These are phyloP conservation scores for Callocephalon fimbriatum DNA, from an alignment of 2,113 vertebrate genomes.

Conservation along the genomic window DNA sequence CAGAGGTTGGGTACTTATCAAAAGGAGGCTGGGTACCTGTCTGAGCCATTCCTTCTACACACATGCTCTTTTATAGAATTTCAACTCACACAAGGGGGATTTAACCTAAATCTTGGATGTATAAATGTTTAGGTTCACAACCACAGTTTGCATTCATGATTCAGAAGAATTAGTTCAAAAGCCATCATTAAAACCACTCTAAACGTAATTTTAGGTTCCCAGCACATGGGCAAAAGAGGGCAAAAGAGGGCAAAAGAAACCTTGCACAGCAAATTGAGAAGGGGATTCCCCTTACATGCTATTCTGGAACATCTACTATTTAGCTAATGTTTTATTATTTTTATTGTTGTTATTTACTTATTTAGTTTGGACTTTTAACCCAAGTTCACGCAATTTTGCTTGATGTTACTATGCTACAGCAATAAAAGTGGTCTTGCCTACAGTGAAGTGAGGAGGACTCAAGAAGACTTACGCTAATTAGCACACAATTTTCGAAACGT, in stretches of 20 bases:
- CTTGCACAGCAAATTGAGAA: background rate
- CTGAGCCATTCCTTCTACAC: background rate
- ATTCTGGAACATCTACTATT: background rate
- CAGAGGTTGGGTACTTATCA: background rate
- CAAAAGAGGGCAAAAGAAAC: background rate
- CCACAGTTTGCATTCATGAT: background rate
- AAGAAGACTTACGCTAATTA: background rate
- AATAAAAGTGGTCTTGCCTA: background rate
- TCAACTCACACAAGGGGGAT: background rate
- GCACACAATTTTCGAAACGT: background rate
- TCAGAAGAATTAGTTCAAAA: background rate
- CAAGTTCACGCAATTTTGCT: background rate
- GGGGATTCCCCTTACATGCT: background rate
- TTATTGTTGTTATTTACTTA: background rate
- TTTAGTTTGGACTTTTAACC: background rate
- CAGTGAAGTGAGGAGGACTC: background rate
- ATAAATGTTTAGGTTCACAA: background rate
- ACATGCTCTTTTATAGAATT: background rate
- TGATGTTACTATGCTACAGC: background rate
- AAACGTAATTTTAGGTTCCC: background rate
- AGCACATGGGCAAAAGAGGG: background rate
- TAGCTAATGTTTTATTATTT: background rate
- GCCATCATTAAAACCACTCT: background rate
- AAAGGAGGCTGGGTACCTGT: background rate
- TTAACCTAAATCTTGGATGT: background rate